A percentile compares a stretch with the other conserved stretches of the same genome.
Conservation (phyloP, 2,888 invertebrate genomes). For the Pollenia amentaria region DNA sequence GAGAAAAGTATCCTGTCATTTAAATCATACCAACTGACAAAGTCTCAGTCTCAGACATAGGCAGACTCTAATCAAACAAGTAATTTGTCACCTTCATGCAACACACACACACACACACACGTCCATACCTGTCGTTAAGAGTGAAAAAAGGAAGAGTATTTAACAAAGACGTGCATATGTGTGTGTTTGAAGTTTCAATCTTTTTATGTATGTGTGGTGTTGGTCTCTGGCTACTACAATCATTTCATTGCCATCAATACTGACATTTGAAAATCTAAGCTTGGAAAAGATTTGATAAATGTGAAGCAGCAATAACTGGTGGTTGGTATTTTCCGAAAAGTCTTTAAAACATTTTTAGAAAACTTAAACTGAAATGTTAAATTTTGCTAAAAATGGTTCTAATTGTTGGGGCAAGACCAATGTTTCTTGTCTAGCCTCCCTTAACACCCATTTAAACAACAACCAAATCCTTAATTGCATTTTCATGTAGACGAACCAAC, state of each 20-base stretch:
- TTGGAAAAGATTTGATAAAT: constrained; percentile 29
- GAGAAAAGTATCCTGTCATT: constrained; percentile 43
- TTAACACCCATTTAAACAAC: constrained; percentile 38
- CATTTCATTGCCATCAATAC: constrained; percentile 48
- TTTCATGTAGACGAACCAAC: constrained; percentile 61
- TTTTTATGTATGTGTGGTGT: neutral
- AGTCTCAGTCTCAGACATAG: constrained; percentile 47
- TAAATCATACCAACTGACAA: constrained; percentile 54
- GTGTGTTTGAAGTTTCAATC: neutral
- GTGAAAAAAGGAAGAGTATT: neutral
- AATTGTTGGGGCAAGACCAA: constrained; percentile 1
- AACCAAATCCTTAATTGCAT: constrained; percentile 66
- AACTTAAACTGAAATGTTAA: constrained; percentile 6
- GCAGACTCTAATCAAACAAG: constrained; percentile 69
- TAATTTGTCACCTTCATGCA: constrained; percentile 67
- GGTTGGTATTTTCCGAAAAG: constrained; percentile 8
- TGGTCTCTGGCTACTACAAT: constrained; percentile 20
- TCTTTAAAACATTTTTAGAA: neutral
- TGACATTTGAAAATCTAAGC: constrained; percentile 39
- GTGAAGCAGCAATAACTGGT: neutral
- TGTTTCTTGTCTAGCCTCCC: constrained; percentile 26
- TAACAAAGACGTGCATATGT: neutral
- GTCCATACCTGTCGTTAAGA: neutral
- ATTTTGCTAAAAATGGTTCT: neutral
- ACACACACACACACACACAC: neutral